A percentile compares a stretch with the other conserved stretches of the same genome.
These are phyloP conservation scores for Tachuris rubrigastra DNA, from an alignment of 2,113 vertebrate genomes.

Conservation along the genomic window DNA sequence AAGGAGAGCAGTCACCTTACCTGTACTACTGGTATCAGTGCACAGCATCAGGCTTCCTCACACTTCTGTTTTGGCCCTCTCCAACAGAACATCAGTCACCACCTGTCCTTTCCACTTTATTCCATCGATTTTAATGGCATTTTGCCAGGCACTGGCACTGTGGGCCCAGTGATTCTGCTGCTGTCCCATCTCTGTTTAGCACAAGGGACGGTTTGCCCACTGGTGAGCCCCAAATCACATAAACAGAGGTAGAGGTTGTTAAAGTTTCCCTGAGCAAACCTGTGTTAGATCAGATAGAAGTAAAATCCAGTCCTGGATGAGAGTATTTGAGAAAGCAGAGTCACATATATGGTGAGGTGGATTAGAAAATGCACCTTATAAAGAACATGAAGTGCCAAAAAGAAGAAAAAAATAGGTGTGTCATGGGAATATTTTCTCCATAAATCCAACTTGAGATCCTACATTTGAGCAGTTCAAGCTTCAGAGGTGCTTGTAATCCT, in stretches of 20 bases:
- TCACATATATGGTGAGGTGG: rapidly evolving
- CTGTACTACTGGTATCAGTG: neutral
- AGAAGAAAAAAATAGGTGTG: neutral
- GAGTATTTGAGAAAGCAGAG: neutral
- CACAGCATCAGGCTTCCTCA: neutral
- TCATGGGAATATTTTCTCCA: neutral
- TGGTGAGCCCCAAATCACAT: neutral
- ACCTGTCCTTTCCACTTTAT: neutral
- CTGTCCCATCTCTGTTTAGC: neutral
- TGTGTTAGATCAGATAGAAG: neutral
- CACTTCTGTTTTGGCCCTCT: neutral
- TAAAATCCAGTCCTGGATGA: neutral
- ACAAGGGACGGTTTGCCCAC: rapidly evolving
- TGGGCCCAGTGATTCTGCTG: neutral
- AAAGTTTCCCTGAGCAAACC: neutral
- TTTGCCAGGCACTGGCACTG: neutral
- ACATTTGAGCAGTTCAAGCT: neutral
- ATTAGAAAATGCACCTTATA: neutral
- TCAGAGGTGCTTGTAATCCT: neutral
- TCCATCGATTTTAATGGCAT: rapidly evolving
- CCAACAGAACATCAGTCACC: neutral
- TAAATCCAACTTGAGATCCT: neutral
- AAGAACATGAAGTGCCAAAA: neutral
- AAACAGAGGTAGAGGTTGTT: neutral
- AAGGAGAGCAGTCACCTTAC: neutral